A percentile compares a stretch with the other conserved stretches of the same genome.
Conservation (phyloP, 1,140 invertebrate genomes). For the Charaxes varanes region DNA sequence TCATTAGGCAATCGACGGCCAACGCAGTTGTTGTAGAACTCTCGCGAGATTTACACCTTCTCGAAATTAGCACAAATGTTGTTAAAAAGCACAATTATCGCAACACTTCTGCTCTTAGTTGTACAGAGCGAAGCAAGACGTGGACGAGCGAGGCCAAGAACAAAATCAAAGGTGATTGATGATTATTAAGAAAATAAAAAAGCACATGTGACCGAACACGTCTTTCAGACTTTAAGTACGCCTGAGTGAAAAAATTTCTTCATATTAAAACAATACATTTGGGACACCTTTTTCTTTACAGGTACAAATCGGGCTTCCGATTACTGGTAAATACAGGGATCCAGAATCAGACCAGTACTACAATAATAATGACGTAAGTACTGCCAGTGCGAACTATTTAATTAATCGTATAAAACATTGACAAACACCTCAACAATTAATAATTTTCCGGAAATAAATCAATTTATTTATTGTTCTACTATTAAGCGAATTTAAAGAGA, state of each 20-base stretch:
- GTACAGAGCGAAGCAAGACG: constrained; percentile 67
- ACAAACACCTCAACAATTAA: too few species aligned
- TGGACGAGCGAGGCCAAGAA: constrained; percentile 78
- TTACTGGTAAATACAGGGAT: constrained; percentile 90
- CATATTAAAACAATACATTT: background rate
- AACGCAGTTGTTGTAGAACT: constrained; percentile 26
- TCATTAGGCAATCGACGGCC: constrained; percentile 56
- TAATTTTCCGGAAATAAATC: too few species aligned
- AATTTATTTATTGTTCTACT: too few species aligned
- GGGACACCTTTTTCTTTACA: constrained; percentile 30
- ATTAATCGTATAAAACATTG: background rate
- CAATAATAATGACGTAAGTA: constrained; percentile 88
- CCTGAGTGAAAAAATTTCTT: too few species aligned
- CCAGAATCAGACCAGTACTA: constrained; percentile 91
- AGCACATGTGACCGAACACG: too few species aligned
- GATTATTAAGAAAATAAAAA: too few species aligned
- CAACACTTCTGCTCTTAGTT: constrained; percentile 24
- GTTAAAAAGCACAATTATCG: constrained; percentile 20
- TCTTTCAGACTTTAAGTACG: too few species aligned
- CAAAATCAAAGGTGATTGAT: constrained; percentile 80
- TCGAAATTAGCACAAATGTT: constrained; percentile 32
- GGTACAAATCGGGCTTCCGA: constrained; percentile 88
- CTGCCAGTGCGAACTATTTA: background rate
- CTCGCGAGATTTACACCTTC: constrained; percentile 26
- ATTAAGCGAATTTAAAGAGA: too few species aligned